Base-by-base conservation (phyloP, 1,140 invertebrate species). In the Zaprionus capensis region DNA sequence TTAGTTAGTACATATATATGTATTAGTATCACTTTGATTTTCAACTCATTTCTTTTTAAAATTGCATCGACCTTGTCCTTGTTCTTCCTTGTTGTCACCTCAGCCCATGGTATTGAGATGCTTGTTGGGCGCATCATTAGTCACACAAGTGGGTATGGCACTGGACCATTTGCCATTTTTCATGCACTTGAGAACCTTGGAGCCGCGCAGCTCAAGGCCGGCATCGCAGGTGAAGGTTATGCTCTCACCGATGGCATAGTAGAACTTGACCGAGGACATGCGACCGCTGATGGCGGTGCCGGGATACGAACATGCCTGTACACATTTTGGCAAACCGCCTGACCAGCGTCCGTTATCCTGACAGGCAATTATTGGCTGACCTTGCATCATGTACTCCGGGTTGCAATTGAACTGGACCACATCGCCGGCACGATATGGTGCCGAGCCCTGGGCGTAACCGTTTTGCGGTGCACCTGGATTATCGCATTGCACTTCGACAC, bases 301-400 rank as follows among this genome's bases (percentile, higher is more conserved):
- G 1, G 96, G 96, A 93, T 97, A 97, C 5, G 96, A 96, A 92
- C 96, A 97, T 1, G 97, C 96, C 93, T 96, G 95, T 26, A 96
- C 95, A 94, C 97, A 98, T 93, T 96, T 97, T 24, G 97, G 97
- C 22, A 96, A 93, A 34, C 95, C 95, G 69, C 96, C 95, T 36
- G 96, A 97, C 98, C 98, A 98, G 62, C 96, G 93, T 22, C 97
- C 97, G 93, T 95, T 97, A 92, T 98, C 97, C 93, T 97, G 96
- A 93, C 98, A 98, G 14, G 96, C 96, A 44, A 97, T 95, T 75
- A 97, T 96, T 12, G 96, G 95, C 82, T 96, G 95, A 4, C 97
- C 97, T 92, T 97, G 96, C 94, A 98, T 96, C 94, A 98, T 97
- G 93, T 96, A 97, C 67, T 97, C 97, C 51, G 96, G 95, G 93